Conservation (phyloP, 1,140 invertebrate species). For the Drosophila dunni region DNA sequence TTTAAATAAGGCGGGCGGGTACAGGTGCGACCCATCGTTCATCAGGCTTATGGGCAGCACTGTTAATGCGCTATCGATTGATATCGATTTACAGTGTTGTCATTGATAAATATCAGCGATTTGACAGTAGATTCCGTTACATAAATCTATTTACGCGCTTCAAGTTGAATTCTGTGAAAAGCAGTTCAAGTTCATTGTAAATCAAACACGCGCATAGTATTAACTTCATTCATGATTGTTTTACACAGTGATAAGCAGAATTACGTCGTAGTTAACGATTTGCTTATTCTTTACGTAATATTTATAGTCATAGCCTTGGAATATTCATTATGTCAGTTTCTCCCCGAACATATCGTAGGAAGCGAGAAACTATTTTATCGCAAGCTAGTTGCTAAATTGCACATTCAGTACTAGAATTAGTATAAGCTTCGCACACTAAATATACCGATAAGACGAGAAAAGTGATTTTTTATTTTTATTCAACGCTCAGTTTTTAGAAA, state of each 20-base stretch:
- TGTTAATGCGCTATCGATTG: conserved; percentile 2
- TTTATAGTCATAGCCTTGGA: conserved; percentile 31
- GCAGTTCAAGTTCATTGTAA: conserved; percentile 49
- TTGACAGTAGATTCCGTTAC: conserved; percentile 43
- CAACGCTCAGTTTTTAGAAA: conserved; percentile 45
- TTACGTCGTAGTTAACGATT: conserved; percentile 47
- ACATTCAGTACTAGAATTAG: conserved; percentile 16
- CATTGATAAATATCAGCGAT: not conserved
- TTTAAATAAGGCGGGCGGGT: conserved; percentile 2
- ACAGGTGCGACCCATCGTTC: not conserved
- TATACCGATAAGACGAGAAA: conserved; percentile 52
- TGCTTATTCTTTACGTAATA: conserved; percentile 28
- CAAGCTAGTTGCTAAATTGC: conserved; percentile 33
- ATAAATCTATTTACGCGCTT: conserved; percentile 5
- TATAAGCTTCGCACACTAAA: conserved; percentile 65
- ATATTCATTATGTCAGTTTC: conserved; percentile 42
- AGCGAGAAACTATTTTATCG: conserved; percentile 44
- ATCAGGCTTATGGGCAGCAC: conserved; percentile 30
- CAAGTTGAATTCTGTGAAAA: not conserved
- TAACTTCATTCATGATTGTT: conserved; percentile 27
- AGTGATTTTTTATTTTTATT: conserved; percentile 37
- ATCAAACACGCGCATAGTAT: conserved; percentile 6
- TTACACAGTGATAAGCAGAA: conserved; percentile 35
- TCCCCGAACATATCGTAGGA: conserved; percentile 29
- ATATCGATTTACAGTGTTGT: conserved; percentile 23